Conservation (phyloP, 1,140 invertebrate species). For the Contarinia nasturtii region DNA sequence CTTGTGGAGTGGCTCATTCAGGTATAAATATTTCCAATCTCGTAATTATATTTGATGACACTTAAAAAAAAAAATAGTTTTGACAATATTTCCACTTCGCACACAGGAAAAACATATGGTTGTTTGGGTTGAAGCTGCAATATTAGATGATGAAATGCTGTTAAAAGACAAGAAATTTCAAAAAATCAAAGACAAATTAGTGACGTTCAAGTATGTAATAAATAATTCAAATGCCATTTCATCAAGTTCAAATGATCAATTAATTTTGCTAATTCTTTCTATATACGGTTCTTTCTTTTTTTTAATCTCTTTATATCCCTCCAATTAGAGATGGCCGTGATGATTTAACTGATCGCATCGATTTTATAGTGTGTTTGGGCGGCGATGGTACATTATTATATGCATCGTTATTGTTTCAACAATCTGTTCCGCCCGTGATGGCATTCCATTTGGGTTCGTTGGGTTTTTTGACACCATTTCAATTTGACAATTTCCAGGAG, state of each 20-base stretch:
- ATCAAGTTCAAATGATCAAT: not conserved
- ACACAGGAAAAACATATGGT: slow-evolving; percentile 86
- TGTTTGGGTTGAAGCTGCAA: slow-evolving; percentile 79
- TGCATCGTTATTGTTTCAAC: slow-evolving; percentile 83
- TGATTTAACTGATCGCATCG: slow-evolving; percentile 81
- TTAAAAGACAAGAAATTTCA: slow-evolving; percentile 49
- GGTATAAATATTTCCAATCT: slow-evolving; percentile 30
- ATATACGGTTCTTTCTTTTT: not conserved
- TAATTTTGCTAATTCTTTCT: not conserved
- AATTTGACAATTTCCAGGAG: slow-evolving; percentile 86
- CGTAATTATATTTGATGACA: no score
- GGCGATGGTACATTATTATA: slow-evolving; percentile 93
- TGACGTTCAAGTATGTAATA: slow-evolving; percentile 48
- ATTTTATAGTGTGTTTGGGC: slow-evolving; percentile 89
- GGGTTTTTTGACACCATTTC: slow-evolving; percentile 89
- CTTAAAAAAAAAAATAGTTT: no score
- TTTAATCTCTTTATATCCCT: not conserved
- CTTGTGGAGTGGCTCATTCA: slow-evolving; percentile 85
- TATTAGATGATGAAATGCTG: slow-evolving; percentile 63
- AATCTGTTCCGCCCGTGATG: slow-evolving; percentile 94
- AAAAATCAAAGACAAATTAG: slow-evolving; percentile 59
- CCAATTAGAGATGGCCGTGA: slow-evolving; percentile 55
- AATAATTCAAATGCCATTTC: not conserved
- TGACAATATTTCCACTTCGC: no score
- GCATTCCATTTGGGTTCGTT: slow-evolving; percentile 94